These are phyloP conservation scores for Vicugna pacos DNA, from an alignment of 2,113 vertebrate species.

Conservation along the genomic window DNA sequence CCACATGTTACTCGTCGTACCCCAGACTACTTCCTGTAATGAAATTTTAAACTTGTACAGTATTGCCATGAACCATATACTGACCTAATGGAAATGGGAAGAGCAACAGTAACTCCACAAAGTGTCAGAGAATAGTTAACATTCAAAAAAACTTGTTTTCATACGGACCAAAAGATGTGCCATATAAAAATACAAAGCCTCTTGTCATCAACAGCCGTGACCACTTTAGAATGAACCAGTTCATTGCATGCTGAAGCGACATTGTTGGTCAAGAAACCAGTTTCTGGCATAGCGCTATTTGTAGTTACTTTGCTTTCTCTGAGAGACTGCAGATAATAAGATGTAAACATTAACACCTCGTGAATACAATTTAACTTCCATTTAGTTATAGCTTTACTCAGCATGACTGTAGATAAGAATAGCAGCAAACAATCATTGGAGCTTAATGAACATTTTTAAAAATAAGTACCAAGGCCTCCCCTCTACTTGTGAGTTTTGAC, in stretches of 20 bases:
- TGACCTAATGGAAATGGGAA: conserved; percentile 89
- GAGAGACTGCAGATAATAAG: conserved; percentile 91
- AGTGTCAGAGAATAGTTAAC: conserved; percentile 93
- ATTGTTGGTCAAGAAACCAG: conserved; percentile 91
- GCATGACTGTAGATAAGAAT: conserved; percentile 95
- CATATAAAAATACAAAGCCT: conserved; percentile 93
- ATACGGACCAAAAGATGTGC: conserved; percentile 96
- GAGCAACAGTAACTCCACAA: conserved; percentile 92
- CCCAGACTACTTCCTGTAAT: conserved; percentile 99
- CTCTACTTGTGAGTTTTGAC: conserved; percentile 89
- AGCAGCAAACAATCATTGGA: conserved; percentile 92
- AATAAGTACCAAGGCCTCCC: conserved; percentile 89
- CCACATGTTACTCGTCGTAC: conserved; percentile 99
- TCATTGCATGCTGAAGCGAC: conserved; percentile 93
- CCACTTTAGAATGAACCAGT: conserved; percentile 91
- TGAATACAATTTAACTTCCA: conserved; percentile 92
- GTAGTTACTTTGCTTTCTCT: conserved; percentile 95
- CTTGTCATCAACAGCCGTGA: conserved; percentile 91
- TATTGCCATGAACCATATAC: conserved; percentile 92
- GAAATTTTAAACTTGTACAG: conserved; percentile 91
- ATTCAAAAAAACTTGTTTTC: conserved; percentile 91
- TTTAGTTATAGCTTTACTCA: conserved; percentile 93
- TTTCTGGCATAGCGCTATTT: conserved; percentile 93
- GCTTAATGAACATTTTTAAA: conserved; percentile 92
- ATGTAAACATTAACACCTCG: conserved; percentile 93